phyloP scores from a whole-genome alignment of 2,888 invertebrate species.

The Drosophila lacicola region DNA sequence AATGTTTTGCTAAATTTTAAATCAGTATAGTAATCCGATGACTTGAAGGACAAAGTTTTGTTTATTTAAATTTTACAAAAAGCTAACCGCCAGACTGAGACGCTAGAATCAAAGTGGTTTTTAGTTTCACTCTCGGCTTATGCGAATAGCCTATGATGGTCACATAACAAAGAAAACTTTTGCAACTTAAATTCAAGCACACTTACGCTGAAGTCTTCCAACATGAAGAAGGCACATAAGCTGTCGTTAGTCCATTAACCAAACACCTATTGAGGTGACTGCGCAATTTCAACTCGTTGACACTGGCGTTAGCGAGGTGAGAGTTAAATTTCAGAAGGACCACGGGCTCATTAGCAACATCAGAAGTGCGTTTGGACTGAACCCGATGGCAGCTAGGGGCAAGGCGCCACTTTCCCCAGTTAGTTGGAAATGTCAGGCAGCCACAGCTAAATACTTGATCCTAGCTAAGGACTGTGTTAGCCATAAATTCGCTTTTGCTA shows the following conservation, averaged over 20 bases:
- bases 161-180: slow-evolving; percentile 23
- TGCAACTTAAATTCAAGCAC: slow-evolving; percentile 15
- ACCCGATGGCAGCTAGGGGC: slow-evolving; percentile 13
- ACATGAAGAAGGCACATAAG: slow-evolving; percentile 7
- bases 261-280: slow-evolving; percentile 44
- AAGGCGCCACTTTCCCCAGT: slow-evolving; percentile 46
- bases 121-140: slow-evolving; percentile 1
- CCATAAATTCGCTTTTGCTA: slow-evolving; percentile 73
- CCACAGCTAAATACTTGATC: slow-evolving; percentile 49
- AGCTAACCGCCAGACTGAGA: no score
- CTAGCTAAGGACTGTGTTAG: slow-evolving; percentile 72
- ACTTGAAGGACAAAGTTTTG: no score
- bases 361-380: slow-evolving; percentile 28
- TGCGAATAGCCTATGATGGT: slow-evolving; percentile 1
- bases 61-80: no score
- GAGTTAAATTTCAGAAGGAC: slow-evolving; percentile 43
- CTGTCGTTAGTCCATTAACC: slow-evolving; percentile 43
- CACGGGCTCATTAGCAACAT: slow-evolving; percentile 49
- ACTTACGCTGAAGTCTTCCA: slow-evolving; percentile 9
- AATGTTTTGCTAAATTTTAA: no score
- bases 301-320: slow-evolving; percentile 19
- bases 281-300: slow-evolving; percentile 19
- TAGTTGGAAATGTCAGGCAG: slow-evolving; percentile 42
- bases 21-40: no score
- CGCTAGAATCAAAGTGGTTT: background rate